These are phyloP conservation scores for Formicarius rufipectus DNA, from an alignment of 2,113 vertebrate genomes.

Conservation along the genomic window DNA sequence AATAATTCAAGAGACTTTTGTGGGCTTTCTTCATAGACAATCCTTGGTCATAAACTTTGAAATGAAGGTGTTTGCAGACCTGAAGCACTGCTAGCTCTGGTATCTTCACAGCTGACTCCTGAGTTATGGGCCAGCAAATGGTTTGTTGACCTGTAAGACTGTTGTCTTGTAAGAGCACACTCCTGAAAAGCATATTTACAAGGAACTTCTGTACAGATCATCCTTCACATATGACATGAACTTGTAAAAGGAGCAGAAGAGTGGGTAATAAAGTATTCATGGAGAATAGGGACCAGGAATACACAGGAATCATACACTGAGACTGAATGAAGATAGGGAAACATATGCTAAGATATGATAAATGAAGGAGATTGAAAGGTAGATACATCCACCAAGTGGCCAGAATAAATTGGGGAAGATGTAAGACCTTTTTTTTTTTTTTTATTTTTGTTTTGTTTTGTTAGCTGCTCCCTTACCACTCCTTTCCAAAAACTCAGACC, in stretches of 20 bases:
- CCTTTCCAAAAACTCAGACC: neutral
- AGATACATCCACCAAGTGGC: neutral
- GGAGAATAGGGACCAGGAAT: neutral
- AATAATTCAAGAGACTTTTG: neutral
- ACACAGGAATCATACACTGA: neutral
- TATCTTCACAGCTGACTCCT: neutral
- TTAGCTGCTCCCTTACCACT: neutral
- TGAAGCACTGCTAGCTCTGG: neutral
- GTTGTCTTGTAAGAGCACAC: neutral
- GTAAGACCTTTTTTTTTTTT: neutral
- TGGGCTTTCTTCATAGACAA: neutral
- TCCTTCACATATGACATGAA: neutral
- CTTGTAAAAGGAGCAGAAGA: neutral
- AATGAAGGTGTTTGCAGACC: neutral
- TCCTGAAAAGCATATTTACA: neutral
- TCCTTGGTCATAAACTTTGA: neutral
- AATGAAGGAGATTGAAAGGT: neutral
- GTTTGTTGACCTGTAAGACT: neutral
- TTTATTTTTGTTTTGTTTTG: neutral
- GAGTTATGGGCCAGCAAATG: neutral
- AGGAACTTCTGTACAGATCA: neutral
- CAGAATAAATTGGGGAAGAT: neutral
- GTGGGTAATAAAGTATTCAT: neutral
- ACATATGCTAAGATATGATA: neutral
- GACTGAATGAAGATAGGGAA: neutral